phyloP scores from a whole-genome alignment of 2,797 vertebrate genomes.

The Pitangus sulphuratus region DNA sequence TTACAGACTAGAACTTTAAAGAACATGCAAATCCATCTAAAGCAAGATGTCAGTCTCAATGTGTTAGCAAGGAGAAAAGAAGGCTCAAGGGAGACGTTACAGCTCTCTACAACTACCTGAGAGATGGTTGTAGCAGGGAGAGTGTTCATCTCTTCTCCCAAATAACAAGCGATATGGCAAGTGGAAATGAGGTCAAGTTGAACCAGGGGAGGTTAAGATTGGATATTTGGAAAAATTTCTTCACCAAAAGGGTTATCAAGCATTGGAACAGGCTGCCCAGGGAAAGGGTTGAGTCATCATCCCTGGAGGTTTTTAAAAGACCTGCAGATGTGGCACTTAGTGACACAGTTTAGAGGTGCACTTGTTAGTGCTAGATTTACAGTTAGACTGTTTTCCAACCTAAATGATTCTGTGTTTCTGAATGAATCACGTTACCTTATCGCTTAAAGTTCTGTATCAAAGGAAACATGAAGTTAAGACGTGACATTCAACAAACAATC shows the following conservation, averaged over 20 bases:
- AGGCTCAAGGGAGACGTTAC: background rate
- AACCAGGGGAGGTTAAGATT: background rate
- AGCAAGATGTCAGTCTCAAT: background rate
- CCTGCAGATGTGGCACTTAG: rapidly evolving
- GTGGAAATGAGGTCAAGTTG: background rate
- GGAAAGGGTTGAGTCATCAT: background rate
- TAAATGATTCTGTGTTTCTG: background rate
- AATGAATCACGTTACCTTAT: background rate
- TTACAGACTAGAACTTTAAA: background rate
- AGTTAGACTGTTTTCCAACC: background rate
- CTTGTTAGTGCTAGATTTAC: background rate
- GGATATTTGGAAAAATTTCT: background rate
- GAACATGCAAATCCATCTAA: background rate
- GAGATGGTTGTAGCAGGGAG: background rate
- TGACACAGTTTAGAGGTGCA: background rate
- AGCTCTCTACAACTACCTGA: background rate
- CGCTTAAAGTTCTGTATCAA: background rate
- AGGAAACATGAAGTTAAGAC: background rate
- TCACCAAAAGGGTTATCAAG: background rate
- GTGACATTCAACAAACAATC: background rate
- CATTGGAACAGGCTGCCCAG: background rate
- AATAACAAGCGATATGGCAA: background rate
- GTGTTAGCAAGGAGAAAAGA: background rate
- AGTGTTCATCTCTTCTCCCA: background rate
- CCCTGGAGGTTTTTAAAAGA: background rate